phyloP scores from a whole-genome alignment of 2,888 invertebrate species.

The Rhagonycha lutea region DNA sequence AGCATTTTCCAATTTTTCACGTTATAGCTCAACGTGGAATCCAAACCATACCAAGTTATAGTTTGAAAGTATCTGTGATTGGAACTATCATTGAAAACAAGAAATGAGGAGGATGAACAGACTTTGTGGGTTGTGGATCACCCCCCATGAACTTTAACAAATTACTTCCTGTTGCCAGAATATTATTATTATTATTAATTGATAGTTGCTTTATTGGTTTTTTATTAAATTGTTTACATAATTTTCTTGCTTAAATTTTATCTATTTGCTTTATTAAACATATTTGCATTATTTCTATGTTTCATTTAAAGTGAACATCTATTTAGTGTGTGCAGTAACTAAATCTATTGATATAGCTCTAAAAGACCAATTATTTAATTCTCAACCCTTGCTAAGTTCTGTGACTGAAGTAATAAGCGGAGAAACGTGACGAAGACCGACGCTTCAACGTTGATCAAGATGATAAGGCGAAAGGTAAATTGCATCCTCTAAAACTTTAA shows the following conservation, averaged over 20 bases:
- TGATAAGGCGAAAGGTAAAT: slow-evolving; percentile 2
- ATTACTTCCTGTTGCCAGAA: no score
- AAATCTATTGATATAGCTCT: slow-evolving; percentile 15
- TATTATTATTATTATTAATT: no score
- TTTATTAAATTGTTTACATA: not conserved
- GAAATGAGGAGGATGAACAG: not conserved
- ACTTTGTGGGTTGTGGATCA: not conserved
- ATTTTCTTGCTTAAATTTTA: not conserved
- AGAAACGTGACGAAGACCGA: slow-evolving; percentile 33
- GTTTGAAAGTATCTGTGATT: no score
- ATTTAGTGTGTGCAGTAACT: not conserved
- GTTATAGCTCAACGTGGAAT: no score
- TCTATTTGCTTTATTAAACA: not conserved
- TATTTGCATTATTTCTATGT: not conserved
- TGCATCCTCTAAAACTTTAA: not conserved
- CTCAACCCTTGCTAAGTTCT: slow-evolving; percentile 31
- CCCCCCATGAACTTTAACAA: not conserved
- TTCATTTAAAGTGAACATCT: not conserved
- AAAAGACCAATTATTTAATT: slow-evolving; percentile 33
- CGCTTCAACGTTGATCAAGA: slow-evolving; percentile 25
- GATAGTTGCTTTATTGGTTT: no score
- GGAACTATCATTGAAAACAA: no score
- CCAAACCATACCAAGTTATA: no score
- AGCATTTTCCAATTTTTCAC: no score
- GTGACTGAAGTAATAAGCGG: slow-evolving; percentile 31